phyloP scores from a whole-genome alignment of 2,113 vertebrate species.

The Notothenia rossii region DNA sequence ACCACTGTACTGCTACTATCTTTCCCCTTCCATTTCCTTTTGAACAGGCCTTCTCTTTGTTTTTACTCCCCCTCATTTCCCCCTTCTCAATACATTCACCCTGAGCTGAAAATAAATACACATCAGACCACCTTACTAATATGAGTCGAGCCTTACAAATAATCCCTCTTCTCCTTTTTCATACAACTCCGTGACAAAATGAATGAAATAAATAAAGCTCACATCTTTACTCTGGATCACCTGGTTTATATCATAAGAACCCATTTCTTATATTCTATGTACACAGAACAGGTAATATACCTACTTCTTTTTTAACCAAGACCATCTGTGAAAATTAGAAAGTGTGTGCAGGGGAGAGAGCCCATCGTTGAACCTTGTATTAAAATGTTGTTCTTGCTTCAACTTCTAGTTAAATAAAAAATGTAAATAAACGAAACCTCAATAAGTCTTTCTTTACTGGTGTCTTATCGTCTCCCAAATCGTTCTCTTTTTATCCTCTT shows the following conservation, averaged over 20 bases:
- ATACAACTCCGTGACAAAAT: not conserved
- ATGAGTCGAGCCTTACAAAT: not conserved
- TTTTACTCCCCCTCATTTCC: not conserved
- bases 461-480: not conserved
- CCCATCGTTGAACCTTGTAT: slow-evolving; percentile 10
- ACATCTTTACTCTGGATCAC: slow-evolving; percentile 4
- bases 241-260: slow-evolving; percentile 19
- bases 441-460: not conserved
- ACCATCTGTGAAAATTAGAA: slow-evolving; percentile 41
- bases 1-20: not conserved
- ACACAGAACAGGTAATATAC: slow-evolving; percentile 10
- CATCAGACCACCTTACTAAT: not conserved
- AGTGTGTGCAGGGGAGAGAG: not conserved
- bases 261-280: slow-evolving; percentile 13
- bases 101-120: not conserved
- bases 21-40: slow-evolving; percentile 7
- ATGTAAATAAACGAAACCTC: not conserved
- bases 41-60: slow-evolving; percentile 17
- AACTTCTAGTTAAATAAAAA: slow-evolving; percentile 8
- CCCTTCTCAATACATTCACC: not conserved
- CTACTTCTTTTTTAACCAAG: slow-evolving; percentile 30
- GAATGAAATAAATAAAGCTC: slow-evolving; percentile 14
- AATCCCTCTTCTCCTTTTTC: not conserved
- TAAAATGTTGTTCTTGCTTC: slow-evolving; percentile 5
- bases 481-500: not conserved